Conservation (phyloP, 2,113 vertebrate species). For the Eira barbara region DNA sequence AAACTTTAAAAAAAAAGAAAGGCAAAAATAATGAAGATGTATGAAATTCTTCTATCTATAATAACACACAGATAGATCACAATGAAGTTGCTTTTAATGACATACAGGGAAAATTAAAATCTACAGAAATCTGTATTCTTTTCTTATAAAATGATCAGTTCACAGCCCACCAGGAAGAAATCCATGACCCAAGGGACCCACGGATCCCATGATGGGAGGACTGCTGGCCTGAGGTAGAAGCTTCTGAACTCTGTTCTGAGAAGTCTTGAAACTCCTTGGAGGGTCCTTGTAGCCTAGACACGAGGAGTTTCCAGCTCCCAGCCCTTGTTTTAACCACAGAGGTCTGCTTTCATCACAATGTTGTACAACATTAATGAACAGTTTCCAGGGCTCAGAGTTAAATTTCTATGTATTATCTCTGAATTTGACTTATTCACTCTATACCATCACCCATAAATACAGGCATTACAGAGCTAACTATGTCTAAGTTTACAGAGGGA, state of each 20-base stretch:
- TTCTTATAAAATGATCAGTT: constrained; percentile 33
- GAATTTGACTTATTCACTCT: background rate
- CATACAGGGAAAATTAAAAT: background rate
- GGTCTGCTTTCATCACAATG: background rate
- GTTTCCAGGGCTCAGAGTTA: background rate
- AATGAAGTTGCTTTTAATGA: background rate
- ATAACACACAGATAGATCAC: background rate
- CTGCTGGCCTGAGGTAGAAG: background rate
- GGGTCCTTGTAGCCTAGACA: background rate
- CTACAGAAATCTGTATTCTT: background rate
- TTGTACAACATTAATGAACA: background rate
- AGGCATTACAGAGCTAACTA: constrained; percentile 4
- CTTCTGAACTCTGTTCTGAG: background rate
- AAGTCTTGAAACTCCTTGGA: background rate
- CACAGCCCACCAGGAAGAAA: background rate
- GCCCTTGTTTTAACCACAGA: background rate
- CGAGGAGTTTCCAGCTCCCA: background rate
- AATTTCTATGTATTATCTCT: background rate
- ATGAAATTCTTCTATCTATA: background rate
- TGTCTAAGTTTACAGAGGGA: background rate
- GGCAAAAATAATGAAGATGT: background rate
- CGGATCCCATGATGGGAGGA: background rate
- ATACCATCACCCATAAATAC: background rate
- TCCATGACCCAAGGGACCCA: background rate
- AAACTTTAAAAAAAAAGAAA: background rate